A percentile compares a stretch with the other conserved stretches of the same genome.
Conservation (phyloP, 2,797 vertebrate species). For the Epinephelus malabaricus region DNA sequence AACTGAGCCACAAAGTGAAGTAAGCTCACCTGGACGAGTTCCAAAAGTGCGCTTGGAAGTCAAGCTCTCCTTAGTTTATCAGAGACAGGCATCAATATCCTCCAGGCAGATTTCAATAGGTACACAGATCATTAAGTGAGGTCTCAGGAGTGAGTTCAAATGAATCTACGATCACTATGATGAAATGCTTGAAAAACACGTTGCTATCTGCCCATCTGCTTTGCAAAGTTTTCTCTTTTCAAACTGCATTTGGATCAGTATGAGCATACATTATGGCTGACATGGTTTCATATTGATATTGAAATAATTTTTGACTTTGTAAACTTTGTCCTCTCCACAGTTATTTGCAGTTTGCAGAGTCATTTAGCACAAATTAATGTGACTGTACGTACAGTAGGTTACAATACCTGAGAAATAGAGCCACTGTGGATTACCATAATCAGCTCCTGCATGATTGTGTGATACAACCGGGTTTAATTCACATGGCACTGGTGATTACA, state of each 20-base stretch:
- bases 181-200: constrained; percentile 58
- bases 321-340: constrained; percentile 25
- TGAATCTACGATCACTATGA: constrained; percentile 63
- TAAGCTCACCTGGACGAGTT: constrained; percentile 67
- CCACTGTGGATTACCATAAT: constrained; percentile 58
- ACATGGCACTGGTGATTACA: constrained; percentile 63
- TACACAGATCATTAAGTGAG: constrained; percentile 78
- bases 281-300: constrained; percentile 32
- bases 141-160: constrained; percentile 71
- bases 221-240: constrained; percentile 23
- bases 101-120: constrained; percentile 72
- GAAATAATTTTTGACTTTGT: constrained; percentile 37
- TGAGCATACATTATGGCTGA: constrained; percentile 31
- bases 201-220: constrained; percentile 67
- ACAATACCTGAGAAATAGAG: constrained; percentile 51
- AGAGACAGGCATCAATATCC: constrained; percentile 72
- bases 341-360: constrained; percentile 18
- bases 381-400: constrained; percentile 30
- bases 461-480: constrained; percentile 58
- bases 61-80: constrained; percentile 71
- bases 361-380: constrained; percentile 2
- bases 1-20: constrained; percentile 58
- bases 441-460: constrained; percentile 44
- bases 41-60: constrained; percentile 70
- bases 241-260: constrained; percentile 40